Evolutionary conservation across 2,888 invertebrate genomes (phyloP).

Genomic region (Agelastica alni): DNA sequence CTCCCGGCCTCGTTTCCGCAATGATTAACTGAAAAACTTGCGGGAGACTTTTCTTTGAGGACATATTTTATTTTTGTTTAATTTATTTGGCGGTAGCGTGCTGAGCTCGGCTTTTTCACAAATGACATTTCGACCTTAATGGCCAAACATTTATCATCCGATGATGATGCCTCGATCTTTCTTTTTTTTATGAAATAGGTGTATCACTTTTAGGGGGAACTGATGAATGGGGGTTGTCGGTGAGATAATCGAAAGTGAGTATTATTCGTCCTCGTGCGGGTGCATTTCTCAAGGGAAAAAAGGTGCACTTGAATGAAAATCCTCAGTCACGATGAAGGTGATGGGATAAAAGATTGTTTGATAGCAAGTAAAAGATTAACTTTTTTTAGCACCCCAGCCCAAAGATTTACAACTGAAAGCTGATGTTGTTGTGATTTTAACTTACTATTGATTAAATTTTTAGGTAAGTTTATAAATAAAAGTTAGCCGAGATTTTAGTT

Average conservation of each 20-base stretch:
- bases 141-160: conserved; percentile 17
- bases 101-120: conserved; percentile 8
- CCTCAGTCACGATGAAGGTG: background rate
- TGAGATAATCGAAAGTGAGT: conserved; percentile 7
- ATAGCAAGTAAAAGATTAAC: too few relatives aligned
- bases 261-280: background rate
- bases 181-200: conserved; percentile 21
- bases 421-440: too few relatives aligned
- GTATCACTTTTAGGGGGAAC: conserved; percentile 23
- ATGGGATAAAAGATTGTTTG: background rate
- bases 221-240: conserved; percentile 19
- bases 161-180: conserved; percentile 11
- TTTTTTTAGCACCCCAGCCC: too few relatives aligned
- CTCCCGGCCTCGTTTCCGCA: too few relatives aligned
- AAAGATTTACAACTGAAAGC: too few relatives aligned
- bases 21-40: conserved; percentile 29
- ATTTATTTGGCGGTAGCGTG: conserved; percentile 27
- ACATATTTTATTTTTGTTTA: conserved; percentile 32
- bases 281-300: background rate
- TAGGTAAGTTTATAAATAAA: too few relatives aligned
- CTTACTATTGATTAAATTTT: too few relatives aligned
- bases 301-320: background rate
- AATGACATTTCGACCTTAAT: conserved; percentile 24
- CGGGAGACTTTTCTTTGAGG: conserved; percentile 23
- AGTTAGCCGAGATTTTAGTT: too few relatives aligned